Conservation (phyloP, 2,113 vertebrate species). For the Pyxicephalus adspersus region DNA sequence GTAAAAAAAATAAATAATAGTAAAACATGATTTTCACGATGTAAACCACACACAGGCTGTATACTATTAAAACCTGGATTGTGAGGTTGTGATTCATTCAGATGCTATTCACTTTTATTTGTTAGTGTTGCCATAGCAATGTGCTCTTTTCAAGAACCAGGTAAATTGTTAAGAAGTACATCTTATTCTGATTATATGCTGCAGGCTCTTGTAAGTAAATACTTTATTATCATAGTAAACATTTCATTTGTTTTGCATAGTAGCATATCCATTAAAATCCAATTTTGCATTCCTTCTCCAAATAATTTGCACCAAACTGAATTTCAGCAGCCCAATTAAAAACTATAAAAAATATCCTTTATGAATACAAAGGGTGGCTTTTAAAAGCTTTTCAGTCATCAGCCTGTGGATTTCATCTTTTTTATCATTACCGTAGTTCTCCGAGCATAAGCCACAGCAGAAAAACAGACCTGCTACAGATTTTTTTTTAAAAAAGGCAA, state of each 20-base stretch:
- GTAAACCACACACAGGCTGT: conserved; percentile 59
- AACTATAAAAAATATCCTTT: conserved; percentile 27
- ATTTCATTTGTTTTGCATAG: conserved; percentile 55
- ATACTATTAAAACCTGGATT: conserved; percentile 59
- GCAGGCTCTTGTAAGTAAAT: conserved; percentile 60
- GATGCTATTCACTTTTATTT: conserved; percentile 64
- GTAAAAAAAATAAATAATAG: conserved; percentile 56
- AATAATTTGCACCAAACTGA: conserved; percentile 27
- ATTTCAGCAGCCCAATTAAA: conserved; percentile 39
- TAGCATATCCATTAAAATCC: conserved; percentile 56
- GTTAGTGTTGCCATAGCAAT: conserved; percentile 68
- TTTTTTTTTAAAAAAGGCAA: not conserved
- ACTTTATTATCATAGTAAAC: conserved; percentile 56
- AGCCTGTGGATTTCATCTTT: not conserved
- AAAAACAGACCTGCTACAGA: not conserved
- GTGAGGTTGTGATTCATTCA: conserved; percentile 63
- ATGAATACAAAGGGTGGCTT: conserved; percentile 9
- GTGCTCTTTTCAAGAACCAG: conserved; percentile 66
- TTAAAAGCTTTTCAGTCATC: conserved; percentile 34
- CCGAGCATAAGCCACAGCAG: not conserved
- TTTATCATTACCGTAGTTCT: not conserved
- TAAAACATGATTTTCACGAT: conserved; percentile 63
- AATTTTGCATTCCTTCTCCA: conserved; percentile 59
- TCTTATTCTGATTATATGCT: conserved; percentile 63
- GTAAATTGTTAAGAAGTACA: conserved; percentile 64